A percentile compares a stretch with the other conserved stretches of the same genome.
Evolutionary conservation across 2,113 vertebrate species (phyloP).

Genomic region (Cyanoramphus novaezelandiae): DNA sequence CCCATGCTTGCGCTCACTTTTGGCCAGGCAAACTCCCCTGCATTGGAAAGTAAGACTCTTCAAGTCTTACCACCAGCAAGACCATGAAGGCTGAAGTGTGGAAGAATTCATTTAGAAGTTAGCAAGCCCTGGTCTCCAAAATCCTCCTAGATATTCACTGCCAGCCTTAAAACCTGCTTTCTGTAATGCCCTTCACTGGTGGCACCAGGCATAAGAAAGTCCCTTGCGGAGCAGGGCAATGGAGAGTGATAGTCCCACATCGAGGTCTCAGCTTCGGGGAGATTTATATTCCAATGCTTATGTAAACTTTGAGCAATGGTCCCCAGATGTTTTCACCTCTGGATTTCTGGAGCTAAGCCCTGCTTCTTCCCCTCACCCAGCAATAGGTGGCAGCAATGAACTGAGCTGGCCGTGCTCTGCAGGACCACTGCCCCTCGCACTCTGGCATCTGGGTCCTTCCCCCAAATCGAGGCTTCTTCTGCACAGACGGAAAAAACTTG

Average conservation of each 20-base stretch:
- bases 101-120: not conserved
- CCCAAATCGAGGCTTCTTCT: not conserved
- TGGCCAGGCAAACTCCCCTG: not conserved
- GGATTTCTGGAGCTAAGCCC: not conserved
- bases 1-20: rapidly evolving
- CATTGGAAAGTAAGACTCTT: not conserved
- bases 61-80: not conserved
- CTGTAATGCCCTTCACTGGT: rapidly evolving
- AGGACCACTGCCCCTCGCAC: not conserved
- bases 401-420: not conserved
- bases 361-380: not conserved
- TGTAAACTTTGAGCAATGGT: not conserved
- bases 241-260: not conserved
- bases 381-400: not conserved
- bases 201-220: not conserved
- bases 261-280: not conserved
- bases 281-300: not conserved
- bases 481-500: not conserved
- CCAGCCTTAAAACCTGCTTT: not conserved
- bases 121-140: not conserved
- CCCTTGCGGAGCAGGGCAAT: not conserved
- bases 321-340: not conserved
- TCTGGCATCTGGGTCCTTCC: rapidly evolving
- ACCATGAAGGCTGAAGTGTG: rapidly evolving
- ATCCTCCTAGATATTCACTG: not conserved